Percentiles rank a stretch among this genome's conserved stretches.
Evolutionary conservation across 1,140 invertebrate species (phyloP).

Genomic region (Eumaeus atala): DNA sequence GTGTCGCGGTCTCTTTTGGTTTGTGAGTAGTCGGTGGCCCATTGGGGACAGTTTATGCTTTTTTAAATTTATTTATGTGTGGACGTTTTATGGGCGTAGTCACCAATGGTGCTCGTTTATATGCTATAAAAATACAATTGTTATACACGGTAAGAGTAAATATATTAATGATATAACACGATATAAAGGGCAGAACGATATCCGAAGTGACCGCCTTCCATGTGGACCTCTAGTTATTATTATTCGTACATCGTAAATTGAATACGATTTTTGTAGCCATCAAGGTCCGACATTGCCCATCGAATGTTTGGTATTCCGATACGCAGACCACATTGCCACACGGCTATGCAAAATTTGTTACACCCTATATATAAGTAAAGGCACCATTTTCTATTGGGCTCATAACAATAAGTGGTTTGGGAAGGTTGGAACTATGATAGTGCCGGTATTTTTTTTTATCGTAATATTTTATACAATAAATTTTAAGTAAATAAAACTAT

Average conservation of each 20-base stretch:
- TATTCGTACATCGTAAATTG: slow-evolving; percentile 65
- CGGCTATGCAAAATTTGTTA: slow-evolving; percentile 70
- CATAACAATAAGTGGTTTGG: slow-evolving; percentile 57
- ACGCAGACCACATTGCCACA: slow-evolving; percentile 61
- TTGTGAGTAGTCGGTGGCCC: too few relatives aligned
- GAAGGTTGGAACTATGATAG: slow-evolving; percentile 43
- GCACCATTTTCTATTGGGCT: slow-evolving; percentile 52
- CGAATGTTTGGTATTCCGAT: slow-evolving; percentile 66
- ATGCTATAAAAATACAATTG: too few relatives aligned
- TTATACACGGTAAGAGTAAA: background rate
- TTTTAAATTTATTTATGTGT: too few relatives aligned
- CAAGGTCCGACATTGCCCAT: slow-evolving; percentile 67
- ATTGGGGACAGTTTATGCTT: too few relatives aligned
- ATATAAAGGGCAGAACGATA: slow-evolving; percentile 9
- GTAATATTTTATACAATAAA: too few relatives aligned
- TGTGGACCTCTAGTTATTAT: slow-evolving; percentile 54
- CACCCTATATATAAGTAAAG: slow-evolving; percentile 69
- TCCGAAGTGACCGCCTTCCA: slow-evolving; percentile 42
- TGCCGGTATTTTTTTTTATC: slow-evolving; percentile 39
- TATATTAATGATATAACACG: background rate
- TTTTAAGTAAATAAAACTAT: too few relatives aligned
- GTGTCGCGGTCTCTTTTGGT: too few relatives aligned
- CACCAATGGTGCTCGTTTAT: too few relatives aligned
- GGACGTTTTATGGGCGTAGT: too few relatives aligned
- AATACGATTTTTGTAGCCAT: slow-evolving; percentile 70